Conservation (phyloP, 2,888 invertebrate species). For the Microctonus aethiopoides region DNA sequence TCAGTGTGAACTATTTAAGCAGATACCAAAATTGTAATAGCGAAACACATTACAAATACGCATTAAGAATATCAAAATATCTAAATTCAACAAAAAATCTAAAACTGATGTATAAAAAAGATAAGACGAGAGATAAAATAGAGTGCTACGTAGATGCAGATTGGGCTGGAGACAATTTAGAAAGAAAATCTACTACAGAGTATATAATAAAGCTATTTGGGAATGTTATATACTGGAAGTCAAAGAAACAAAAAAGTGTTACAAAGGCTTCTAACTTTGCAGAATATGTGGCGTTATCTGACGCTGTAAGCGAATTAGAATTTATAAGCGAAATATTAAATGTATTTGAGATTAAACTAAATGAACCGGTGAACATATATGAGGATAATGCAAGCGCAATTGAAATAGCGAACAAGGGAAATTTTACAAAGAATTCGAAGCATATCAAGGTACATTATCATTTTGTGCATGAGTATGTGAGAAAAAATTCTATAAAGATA, state of each 20-base stretch:
- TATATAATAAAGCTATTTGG: not conserved
- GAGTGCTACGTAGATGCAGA: constrained; percentile 7
- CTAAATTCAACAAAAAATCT: too few relatives aligned
- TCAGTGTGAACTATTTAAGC: constrained; percentile 10
- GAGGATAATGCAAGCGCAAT: too few relatives aligned
- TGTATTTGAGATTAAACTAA: too few relatives aligned
- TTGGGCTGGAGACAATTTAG: not conserved
- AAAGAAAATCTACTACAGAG: not conserved
- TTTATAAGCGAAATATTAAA: too few relatives aligned
- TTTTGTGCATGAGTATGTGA: not conserved
- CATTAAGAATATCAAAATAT: constrained; percentile 2
- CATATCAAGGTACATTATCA: too few relatives aligned
- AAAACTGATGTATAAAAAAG: too few relatives aligned
- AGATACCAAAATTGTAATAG: constrained; percentile 6
- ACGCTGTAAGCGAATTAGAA: constrained; percentile 14
- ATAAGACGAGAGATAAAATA: too few relatives aligned
- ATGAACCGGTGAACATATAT: too few relatives aligned
- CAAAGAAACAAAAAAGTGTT: not conserved
- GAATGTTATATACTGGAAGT: constrained; percentile 7
- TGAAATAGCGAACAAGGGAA: too few relatives aligned
- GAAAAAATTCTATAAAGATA: constrained; percentile 22
- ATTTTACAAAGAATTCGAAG: too few relatives aligned
- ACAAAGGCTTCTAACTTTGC: not conserved
- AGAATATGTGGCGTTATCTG: not conserved
- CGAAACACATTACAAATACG: not conserved